A percentile compares a stretch with the other conserved stretches of the same genome.
Conservation (phyloP, 1,140 invertebrate genomes). For the Ceratosolen fusciceps region DNA sequence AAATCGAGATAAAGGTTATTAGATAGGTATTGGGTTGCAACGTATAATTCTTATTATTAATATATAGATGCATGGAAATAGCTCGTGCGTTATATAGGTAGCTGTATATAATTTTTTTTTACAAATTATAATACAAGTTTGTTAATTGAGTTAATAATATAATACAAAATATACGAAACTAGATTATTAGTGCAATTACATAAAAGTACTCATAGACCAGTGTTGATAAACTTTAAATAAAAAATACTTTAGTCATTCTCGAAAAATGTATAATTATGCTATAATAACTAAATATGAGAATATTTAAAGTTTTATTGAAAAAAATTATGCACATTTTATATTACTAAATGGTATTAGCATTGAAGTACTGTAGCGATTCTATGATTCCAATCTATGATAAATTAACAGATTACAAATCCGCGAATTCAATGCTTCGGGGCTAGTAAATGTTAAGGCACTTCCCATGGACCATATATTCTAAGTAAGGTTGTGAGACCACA, state of each 20-base stretch:
- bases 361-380: neutral
- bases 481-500: slow-evolving; percentile 54
- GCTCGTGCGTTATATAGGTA: no score
- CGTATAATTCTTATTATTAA: no score
- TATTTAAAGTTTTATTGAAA: neutral
- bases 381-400: slow-evolving; percentile 63
- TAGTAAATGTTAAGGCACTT: slow-evolving; percentile 38
- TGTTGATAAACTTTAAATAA: no score
- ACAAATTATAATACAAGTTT: no score
- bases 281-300: slow-evolving; percentile 21
- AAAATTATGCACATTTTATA: slow-evolving; percentile 1
- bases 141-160: no score
- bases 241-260: neutral
- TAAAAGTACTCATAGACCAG: no score
- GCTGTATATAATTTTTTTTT: no score
- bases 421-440: slow-evolving; percentile 48
- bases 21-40: no score
- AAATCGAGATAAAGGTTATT: no score
- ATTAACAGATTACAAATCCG: slow-evolving; percentile 66
- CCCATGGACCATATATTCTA: slow-evolving; percentile 66
- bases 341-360: neutral
- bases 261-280: neutral
- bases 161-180: no score
- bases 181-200: no score
- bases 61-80: no score